These are phyloP conservation scores for Larimichthys polyactis DNA, from an alignment of 2,113 vertebrate genomes.

Conservation along the genomic window DNA sequence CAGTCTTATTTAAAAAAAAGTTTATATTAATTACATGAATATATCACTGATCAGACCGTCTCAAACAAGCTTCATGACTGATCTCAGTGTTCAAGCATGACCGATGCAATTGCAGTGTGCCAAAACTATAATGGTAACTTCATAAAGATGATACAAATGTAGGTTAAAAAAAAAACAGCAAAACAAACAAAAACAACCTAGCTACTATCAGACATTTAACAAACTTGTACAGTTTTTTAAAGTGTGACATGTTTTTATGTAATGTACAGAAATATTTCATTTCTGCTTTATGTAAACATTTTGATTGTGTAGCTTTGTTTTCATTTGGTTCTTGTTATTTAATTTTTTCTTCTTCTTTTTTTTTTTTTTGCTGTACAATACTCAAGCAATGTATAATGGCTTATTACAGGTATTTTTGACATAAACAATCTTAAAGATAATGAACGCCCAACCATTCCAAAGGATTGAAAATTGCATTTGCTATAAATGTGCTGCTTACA, in stretches of 20 bases:
- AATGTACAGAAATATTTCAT: constrained; percentile 79
- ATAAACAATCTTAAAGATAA: constrained; percentile 73
- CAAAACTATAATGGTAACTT: constrained; percentile 80
- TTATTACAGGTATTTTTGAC: constrained; percentile 71
- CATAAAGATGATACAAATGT: constrained; percentile 68
- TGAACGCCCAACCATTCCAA: constrained; percentile 84
- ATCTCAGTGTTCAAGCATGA: constrained; percentile 69
- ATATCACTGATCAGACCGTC: constrained; percentile 55
- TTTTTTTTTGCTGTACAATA: constrained; percentile 74
- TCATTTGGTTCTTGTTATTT: constrained; percentile 71
- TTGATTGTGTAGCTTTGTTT: constrained; percentile 72
- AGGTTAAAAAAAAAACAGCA: constrained; percentile 47
- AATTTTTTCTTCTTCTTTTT: constrained; percentile 50
- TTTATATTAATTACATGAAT: constrained; percentile 51
- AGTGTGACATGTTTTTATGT: constrained; percentile 77
- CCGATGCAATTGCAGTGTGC: constrained; percentile 76
- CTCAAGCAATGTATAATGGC: constrained; percentile 76
- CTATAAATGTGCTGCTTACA: constrained; percentile 84
- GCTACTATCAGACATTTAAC: constrained; percentile 76
- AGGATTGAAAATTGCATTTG: constrained; percentile 82
- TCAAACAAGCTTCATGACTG: constrained; percentile 44
- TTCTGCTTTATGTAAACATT: constrained; percentile 75
- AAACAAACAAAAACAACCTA: constrained; percentile 36
- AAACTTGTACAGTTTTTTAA: constrained; percentile 86
- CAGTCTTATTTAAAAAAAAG: constrained; percentile 50